Base-by-base conservation (phyloP, 1,140 invertebrate species). In the Grapholita molesta region DNA sequence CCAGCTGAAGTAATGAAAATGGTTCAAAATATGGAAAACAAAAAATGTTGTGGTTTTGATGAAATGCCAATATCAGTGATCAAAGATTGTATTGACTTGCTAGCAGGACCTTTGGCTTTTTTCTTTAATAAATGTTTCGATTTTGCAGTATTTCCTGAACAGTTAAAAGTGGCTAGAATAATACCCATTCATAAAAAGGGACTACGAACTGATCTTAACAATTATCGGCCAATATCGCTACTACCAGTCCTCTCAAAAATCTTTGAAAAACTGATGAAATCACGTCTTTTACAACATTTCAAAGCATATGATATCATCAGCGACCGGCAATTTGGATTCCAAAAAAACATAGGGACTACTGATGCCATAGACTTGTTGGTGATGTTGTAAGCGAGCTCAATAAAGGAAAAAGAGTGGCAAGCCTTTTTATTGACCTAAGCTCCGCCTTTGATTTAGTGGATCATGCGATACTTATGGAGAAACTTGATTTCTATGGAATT, bases 261-360 rank as follows among this genome's bases (percentile, higher is more conserved):
- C 1, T 71, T 71, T 52, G 70, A 74, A 71, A 71, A 69, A 18
- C 4, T 71, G 2, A 38, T 74, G 1, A 74, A 74, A 65, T 8
- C 23, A 23, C 53, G 72, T 12, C 35, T 42, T 42, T 42, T 42
- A 15, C 3, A 42, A 2, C 35, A 42, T 15, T 42, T 42, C n/a
- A 15, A 2, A 12, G 2, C 11, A 12, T 12, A 42, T 42, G 35
- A 15, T 42, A 12, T 42, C 35, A 42, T 42, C 35, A 42, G n/a
- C 11, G 2, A 2, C 11, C 35, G 35, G 35, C 35, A 42, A 42
- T 42, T 6, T 12, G 35, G 35, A 42, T 42, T 42, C n/a, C 35
- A 42, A 42, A 42, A 42, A 42, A 42, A 42, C 35, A 4, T 42
- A 42, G 35, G 35, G n/a, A 42, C 35, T 15, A 12, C 11, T 15